phyloP scores from a whole-genome alignment of 2,888 invertebrate genomes.

The Nipponacmea schrenckii region DNA sequence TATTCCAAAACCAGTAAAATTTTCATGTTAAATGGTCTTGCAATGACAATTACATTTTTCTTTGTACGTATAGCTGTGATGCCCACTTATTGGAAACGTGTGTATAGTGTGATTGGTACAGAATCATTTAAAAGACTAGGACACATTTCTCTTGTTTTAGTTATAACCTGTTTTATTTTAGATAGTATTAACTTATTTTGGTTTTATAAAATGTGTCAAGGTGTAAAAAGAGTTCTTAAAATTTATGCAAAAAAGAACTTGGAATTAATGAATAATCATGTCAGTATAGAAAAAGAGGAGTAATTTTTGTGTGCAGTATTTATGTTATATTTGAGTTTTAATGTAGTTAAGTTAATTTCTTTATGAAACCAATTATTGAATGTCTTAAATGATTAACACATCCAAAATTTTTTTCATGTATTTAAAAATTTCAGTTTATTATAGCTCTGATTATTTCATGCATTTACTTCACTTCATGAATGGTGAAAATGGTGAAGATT shows the following conservation, averaged over 20 bases:
- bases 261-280: constrained; percentile 13
- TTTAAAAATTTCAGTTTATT: no score
- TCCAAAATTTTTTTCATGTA: no score
- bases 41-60: constrained; percentile 64
- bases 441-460: no score
- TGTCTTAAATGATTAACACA: not conserved
- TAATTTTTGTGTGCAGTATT: not conserved
- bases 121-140: constrained; percentile 53
- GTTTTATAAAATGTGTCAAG: constrained; percentile 62
- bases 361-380: not conserved
- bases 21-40: constrained; percentile 62
- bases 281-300: constrained; percentile 4
- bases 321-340: not conserved
- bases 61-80: constrained; percentile 60
- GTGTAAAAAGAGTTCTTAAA: constrained; percentile 52
- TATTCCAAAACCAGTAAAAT: constrained; percentile 48
- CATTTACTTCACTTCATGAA: no score
- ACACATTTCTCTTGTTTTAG: constrained; percentile 61
- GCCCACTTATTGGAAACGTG: constrained; percentile 63
- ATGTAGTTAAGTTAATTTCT: not conserved
- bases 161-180: constrained; percentile 58
- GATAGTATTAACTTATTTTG: constrained; percentile 64
- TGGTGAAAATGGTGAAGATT: no score
- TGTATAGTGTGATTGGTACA: constrained; percentile 59
- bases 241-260: constrained; percentile 23